A percentile compares a stretch with the other conserved stretches of the same genome.
These are phyloP conservation scores for Microplitis demolitor DNA, from an alignment of 1,140 invertebrate species.

Conservation along the genomic window DNA sequence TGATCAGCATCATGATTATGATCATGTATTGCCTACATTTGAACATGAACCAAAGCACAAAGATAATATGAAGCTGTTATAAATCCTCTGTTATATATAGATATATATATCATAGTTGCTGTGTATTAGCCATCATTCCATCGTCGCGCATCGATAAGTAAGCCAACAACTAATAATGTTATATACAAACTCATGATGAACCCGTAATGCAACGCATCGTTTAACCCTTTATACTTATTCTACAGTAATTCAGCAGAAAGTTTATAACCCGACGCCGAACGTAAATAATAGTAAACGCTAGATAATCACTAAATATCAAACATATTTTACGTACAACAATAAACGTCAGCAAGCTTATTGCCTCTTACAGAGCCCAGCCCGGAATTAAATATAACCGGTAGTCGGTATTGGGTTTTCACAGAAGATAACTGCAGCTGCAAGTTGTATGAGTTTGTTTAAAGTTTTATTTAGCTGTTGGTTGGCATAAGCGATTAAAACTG, in stretches of 20 bases:
- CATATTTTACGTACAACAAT: too few species aligned
- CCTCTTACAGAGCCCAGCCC: neutral
- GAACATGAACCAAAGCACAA: conserved; percentile 27
- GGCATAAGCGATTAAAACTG: too few species aligned
- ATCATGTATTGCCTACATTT: conserved; percentile 28
- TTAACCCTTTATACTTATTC: too few species aligned
- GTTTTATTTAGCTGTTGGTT: too few species aligned
- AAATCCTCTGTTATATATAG: neutral
- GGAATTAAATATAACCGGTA: too few species aligned
- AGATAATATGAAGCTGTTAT: neutral
- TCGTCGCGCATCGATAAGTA: conserved; percentile 21
- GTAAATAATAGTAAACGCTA: too few species aligned
- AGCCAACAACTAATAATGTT: conserved; percentile 14
- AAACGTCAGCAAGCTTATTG: neutral
- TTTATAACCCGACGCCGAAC: too few species aligned
- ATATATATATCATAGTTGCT: neutral
- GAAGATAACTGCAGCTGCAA: too few species aligned
- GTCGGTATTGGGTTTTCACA: too few species aligned
- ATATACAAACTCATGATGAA: neutral
- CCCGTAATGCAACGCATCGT: neutral
- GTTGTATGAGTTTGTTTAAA: too few species aligned
- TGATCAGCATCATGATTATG: neutral
- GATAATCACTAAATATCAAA: too few species aligned
- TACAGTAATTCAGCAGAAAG: too few species aligned
- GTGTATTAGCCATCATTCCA: neutral